These are phyloP conservation scores for Myrmecobius fasciatus DNA, from an alignment of 2,113 vertebrate genomes.

Conservation along the genomic window DNA sequence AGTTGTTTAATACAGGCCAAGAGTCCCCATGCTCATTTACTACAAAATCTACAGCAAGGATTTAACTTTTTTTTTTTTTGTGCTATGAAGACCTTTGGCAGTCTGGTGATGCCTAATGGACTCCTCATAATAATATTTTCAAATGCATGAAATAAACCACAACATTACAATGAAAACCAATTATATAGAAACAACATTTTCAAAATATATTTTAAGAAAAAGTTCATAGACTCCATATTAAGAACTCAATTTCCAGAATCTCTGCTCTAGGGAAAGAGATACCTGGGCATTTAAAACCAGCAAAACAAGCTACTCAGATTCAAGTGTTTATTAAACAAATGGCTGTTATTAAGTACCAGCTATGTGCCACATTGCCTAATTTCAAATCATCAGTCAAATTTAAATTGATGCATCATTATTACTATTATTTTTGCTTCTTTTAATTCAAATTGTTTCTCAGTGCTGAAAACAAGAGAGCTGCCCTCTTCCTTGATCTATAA, in stretches of 20 bases:
- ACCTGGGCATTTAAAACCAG: neutral
- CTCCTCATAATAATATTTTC: neutral
- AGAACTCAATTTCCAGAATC: neutral
- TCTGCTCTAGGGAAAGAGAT: neutral
- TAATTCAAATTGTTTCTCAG: neutral
- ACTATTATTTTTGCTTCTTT: neutral
- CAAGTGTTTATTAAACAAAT: neutral
- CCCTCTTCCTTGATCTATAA: slow-evolving; percentile 11
- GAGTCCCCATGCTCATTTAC: neutral
- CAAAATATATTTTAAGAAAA: neutral
- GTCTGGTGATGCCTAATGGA: neutral
- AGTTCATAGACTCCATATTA: neutral
- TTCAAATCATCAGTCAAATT: neutral
- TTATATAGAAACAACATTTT: neutral
- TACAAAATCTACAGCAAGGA: neutral
- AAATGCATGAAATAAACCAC: neutral
- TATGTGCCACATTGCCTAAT: neutral
- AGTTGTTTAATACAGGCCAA: slow-evolving; percentile 44
- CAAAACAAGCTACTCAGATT: neutral
- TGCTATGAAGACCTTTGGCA: neutral
- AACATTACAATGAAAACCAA: neutral
- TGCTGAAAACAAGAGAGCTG: neutral
- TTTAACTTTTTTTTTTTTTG: neutral
- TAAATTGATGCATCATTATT: neutral
- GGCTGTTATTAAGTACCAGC: neutral